These are phyloP conservation scores for Liopterus haemorrhoidalis DNA, from an alignment of 2,888 invertebrate species.

Conservation along the genomic window DNA sequence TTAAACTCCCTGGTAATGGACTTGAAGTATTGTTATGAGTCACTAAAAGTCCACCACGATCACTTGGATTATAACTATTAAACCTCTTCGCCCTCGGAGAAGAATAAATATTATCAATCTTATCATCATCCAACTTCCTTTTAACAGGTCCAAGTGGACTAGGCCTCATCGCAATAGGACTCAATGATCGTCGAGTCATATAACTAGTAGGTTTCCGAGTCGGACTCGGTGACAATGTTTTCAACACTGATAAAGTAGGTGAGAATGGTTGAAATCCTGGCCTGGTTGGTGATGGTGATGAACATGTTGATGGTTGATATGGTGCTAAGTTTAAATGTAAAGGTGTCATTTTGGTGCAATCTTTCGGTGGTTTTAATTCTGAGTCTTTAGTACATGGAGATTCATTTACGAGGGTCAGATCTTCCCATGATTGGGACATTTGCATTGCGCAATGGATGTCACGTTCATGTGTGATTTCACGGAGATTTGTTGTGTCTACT, in stretches of 20 bases:
- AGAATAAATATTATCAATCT: slow-evolving; percentile 41
- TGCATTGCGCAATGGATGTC: slow-evolving; percentile 88
- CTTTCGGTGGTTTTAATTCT: slow-evolving; percentile 53
- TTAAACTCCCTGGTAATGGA: slow-evolving; percentile 51
- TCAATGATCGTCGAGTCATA: slow-evolving; percentile 76
- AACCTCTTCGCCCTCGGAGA: slow-evolving; percentile 46
- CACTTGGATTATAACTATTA: slow-evolving; percentile 40
- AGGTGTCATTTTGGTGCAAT: slow-evolving; percentile 39
- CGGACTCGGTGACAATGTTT: slow-evolving; percentile 71
- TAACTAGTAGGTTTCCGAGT: slow-evolving; percentile 66
- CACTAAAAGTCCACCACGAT: slow-evolving; percentile 43
- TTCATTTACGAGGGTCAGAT: slow-evolving; percentile 68
- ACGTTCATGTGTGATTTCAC: slow-evolving; percentile 87
- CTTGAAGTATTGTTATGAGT: slow-evolving; percentile 43
- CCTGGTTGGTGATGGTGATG: slow-evolving; percentile 59
- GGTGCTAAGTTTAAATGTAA: slow-evolving; percentile 49
- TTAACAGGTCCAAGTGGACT: slow-evolving; percentile 67
- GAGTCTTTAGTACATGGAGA: slow-evolving; percentile 43
- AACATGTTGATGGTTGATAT: slow-evolving; percentile 51
- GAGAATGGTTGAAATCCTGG: slow-evolving; percentile 46
- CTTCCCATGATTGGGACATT: slow-evolving; percentile 93
- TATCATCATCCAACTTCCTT: slow-evolving; percentile 57
- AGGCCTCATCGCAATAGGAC: slow-evolving; percentile 79
- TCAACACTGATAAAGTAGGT: slow-evolving; percentile 26
- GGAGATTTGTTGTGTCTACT: slow-evolving; percentile 70